phyloP scores from a whole-genome alignment of 1,140 invertebrate species.

The Papilio machaon region DNA sequence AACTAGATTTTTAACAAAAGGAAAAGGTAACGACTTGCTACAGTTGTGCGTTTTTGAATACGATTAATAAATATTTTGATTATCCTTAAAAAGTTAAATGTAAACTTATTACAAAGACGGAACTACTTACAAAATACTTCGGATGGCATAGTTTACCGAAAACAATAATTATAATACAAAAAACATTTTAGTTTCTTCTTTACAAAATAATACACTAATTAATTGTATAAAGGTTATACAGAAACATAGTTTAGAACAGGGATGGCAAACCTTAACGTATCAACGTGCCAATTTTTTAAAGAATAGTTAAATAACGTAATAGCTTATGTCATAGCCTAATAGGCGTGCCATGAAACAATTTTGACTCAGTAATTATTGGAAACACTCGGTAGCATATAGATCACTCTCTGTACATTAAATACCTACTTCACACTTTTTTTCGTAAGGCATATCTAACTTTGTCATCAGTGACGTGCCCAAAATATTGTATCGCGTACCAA shows the following conservation, averaged over 20 bases:
- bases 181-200: neutral
- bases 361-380: too few species aligned
- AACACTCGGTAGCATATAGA: too few species aligned
- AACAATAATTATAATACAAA: neutral
- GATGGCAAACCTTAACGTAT: neutral
- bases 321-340: too few species aligned
- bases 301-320: too few species aligned
- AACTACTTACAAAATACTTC: slow-evolving; percentile 19
- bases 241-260: neutral
- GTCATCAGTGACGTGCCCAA: too few species aligned
- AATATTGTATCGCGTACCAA: too few species aligned
- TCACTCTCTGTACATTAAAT: too few species aligned
- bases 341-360: too few species aligned
- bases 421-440: too few species aligned
- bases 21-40: slow-evolving; percentile 4
- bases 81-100: neutral
- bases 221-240: neutral
- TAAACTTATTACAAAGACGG: neutral
- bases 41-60: slow-evolving; percentile 30
- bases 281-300: neutral
- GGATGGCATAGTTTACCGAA: slow-evolving; percentile 35
- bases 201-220: neutral
- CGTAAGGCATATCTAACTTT: too few species aligned
- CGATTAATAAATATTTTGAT: neutral
- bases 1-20: neutral